A percentile compares a stretch with the other conserved stretches of the same genome.
Evolutionary conservation across 2,797 vertebrate genomes (phyloP).

Genomic region (Falco columbarius): DNA sequence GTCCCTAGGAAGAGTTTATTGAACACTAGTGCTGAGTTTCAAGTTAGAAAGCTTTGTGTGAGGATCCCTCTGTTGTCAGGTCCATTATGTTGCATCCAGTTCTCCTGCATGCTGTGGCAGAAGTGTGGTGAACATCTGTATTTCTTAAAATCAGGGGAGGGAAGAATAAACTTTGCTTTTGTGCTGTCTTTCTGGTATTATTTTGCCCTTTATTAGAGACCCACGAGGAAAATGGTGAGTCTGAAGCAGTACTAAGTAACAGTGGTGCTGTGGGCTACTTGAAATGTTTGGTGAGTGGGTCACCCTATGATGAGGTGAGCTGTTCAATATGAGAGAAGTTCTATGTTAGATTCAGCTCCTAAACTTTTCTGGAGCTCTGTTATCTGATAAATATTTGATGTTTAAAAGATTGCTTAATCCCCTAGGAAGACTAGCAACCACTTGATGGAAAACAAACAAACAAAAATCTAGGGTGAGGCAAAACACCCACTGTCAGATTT

Average conservation of each 20-base stretch:
- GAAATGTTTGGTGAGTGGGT: background rate
- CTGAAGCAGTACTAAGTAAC: background rate
- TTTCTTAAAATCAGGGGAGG: background rate
- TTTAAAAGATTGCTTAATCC: background rate
- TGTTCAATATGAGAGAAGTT: background rate
- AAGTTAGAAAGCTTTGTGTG: background rate
- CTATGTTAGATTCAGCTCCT: background rate
- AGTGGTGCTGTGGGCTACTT: background rate
- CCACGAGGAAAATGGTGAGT: background rate
- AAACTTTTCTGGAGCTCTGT: background rate
- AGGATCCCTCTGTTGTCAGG: background rate
- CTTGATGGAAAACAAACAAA: background rate
- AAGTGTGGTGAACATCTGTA: background rate
- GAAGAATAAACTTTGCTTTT: background rate
- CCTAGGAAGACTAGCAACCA: background rate
- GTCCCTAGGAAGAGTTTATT: background rate
- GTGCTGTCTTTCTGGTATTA: background rate
- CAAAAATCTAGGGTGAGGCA: background rate
- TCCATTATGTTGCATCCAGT: fast-evolving
- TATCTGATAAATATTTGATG: background rate
- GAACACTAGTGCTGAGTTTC: background rate
- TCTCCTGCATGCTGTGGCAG: background rate
- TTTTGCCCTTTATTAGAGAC: background rate
- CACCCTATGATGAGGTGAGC: background rate
- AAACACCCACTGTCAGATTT: background rate